Conservation (phyloP, 2,888 invertebrate species). For the Pristionchus maxplancki region DNA sequence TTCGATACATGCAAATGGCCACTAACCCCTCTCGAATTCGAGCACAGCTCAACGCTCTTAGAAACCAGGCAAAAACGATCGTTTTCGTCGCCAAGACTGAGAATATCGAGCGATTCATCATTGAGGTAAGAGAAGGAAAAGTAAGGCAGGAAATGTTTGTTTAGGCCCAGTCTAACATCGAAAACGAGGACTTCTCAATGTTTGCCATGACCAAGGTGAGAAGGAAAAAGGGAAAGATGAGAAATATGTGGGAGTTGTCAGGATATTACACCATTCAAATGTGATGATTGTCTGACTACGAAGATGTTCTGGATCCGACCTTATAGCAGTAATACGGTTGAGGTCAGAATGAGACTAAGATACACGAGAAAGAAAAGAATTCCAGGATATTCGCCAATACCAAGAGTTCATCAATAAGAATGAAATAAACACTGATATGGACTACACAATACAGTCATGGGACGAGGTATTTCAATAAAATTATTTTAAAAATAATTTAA, state of each 20-base stretch:
- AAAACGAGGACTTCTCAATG: conserved; percentile 52
- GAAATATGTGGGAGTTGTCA: conserved; percentile 50
- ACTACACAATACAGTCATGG: conserved; percentile 67
- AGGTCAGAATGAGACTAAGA: background rate
- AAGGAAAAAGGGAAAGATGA: background rate
- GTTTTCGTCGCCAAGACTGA: conserved; percentile 71
- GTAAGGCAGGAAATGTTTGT: background rate
- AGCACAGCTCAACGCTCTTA: conserved; percentile 59
- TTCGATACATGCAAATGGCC: conserved; percentile 57
- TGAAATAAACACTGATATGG: conserved; percentile 68
- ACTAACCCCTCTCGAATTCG: conserved; percentile 58
- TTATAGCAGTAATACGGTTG: conserved; percentile 57
- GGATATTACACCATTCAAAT: conserved; percentile 74
- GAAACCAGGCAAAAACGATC: conserved; percentile 62
- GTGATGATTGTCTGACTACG: conserved; percentile 69
- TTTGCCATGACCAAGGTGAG: conserved; percentile 52
- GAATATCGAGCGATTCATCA: conserved; percentile 68
- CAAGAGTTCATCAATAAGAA: conserved; percentile 69
- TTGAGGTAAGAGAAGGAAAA: conserved; percentile 54
- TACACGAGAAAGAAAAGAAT: background rate
- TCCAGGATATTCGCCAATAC: conserved; percentile 63
- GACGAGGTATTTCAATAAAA: conserved; percentile 60
- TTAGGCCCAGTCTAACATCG: conserved; percentile 52
- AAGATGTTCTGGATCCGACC: conserved; percentile 70
- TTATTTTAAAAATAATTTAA: background rate